Base-by-base conservation (phyloP, 2,888 invertebrate species). In the Drosophila anomalata region DNA sequence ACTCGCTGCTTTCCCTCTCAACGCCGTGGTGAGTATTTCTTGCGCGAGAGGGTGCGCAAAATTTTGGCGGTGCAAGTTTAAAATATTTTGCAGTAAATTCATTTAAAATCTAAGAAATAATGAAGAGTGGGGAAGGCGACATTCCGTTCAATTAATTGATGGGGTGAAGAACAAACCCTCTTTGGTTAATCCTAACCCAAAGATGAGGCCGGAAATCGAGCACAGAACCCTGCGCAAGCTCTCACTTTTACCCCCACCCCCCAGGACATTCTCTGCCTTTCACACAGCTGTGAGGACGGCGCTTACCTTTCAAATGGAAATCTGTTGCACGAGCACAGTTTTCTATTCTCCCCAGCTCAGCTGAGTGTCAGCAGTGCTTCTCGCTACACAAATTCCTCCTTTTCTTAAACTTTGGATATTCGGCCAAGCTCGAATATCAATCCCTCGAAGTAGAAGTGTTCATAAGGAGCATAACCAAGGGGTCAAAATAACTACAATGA, bases 261-360 rank as follows among this genome's bases (percentile, higher is more conserved):
- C 29, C 22, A 33, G 46, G 1, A 14, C 42, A 31, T 41, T 42
- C 48, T 44, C 20, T 42, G 52, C 20, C 22, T 41, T 26, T 39
- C 39, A 55, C 85, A 68, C 87, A 84, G 80, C 87, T 81, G 67
- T 26, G 26, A 22, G 39, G 56, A 50, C 57, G 47, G 56, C 50
- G 61, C 63, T 62, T 56, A 63, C 60, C 62, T 76, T 72, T 75
- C 77, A 82, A 71, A 77, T 79, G 88, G 84, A 85, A 85, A 85
- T 85, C 84, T 85, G 84, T 85, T 85, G 84, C 84, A 88, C 78
- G 84, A 76, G 80, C 87, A 75, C 88, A 77, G 87, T 85, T 85
- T 88, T 80, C 88, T 88, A 79, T 88, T 87, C 88, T 79, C 86
- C 77, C 87, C 87, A 83, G 77, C 81, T 88, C 76, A 86, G 87